A percentile compares a stretch with the other conserved stretches of the same genome.
These are phyloP conservation scores for Spongia lamella DNA, from an alignment of 37 sponge, comb jelly and placozoan species.

Conservation along the genomic window DNA sequence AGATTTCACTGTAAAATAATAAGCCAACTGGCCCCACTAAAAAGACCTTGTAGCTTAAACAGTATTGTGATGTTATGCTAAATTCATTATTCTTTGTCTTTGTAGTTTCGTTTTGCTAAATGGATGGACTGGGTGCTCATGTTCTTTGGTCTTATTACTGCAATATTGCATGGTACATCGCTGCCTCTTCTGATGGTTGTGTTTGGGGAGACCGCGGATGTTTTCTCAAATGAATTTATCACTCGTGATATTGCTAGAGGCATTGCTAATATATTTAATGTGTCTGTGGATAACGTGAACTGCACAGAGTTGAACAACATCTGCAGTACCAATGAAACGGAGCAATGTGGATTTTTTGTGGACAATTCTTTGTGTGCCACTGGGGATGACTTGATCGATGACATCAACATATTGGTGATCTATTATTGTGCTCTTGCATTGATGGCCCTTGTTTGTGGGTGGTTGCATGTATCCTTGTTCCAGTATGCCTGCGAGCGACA, in stretches of 20 bases:
- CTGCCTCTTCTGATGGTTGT: conserved; percentile 61
- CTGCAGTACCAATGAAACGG: too few species aligned
- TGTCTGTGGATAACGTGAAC: too few species aligned
- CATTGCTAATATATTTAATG: too few species aligned
- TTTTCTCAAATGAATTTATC: conserved; percentile 38
- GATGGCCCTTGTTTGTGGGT: conserved; percentile 6
- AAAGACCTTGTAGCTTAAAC: too few species aligned
- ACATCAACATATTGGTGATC: not conserved
- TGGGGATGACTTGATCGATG: not conserved
- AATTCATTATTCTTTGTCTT: too few species aligned
- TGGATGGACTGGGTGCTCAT: conserved; percentile 60
- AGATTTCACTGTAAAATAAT: too few species aligned
- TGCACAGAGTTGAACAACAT: too few species aligned
- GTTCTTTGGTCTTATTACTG: conserved; percentile 48
- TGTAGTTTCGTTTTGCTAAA: conserved; percentile 77
- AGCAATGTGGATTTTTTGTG: too few species aligned
- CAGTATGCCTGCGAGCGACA: conserved; percentile 36
- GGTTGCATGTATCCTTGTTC: conserved; percentile 42
- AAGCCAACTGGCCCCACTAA: too few species aligned
- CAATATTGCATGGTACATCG: conserved; percentile 59
- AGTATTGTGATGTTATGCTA: too few species aligned
- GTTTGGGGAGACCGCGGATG: conserved; percentile 68
- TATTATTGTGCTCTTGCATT: conserved; percentile 24
- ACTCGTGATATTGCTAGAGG: not conserved
- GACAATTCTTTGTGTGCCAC: too few species aligned